Evolutionary conservation across 1,140 invertebrate genomes (phyloP), one percentile per base, ranked within the genome.

Genomic region (Psix sp.): DNA sequence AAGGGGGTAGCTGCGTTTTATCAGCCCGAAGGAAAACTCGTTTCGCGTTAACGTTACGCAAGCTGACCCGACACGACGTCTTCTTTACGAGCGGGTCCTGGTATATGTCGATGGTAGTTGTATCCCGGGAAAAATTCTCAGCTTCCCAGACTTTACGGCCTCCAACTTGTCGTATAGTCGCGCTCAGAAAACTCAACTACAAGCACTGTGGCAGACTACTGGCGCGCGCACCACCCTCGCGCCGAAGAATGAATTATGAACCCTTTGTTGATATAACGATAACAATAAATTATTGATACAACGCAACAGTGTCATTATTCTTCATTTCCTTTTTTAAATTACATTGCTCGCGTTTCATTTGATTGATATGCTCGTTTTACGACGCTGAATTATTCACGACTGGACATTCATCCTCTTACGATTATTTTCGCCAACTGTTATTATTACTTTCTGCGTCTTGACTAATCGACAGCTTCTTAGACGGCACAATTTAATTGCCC

Each of bases 1-100:
- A 35, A 35, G 10, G 33, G 56, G 36, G 66, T 29, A n/a, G 70
- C 66, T 71, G 60, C 68, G 63, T 74, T 76, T 76, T 74, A 76
- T 68, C 74, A 74, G 67, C 57, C 45, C 57, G 63, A 54, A 46
- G 79, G 43, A 76, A 79, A 78, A 67, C 73, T 79, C 74, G 79
- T 76, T 78, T 74, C 62, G 67, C 80, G 79, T 81, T 81, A 78
- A 81, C 77, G 78, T 78, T 78, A 84, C 81, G 78, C 77, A 79
- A 80, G 78, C 16, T 68, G 65, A 77, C 63, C 78, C 72, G 76
- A 71, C 68, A 73, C 74, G 77, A 77, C 78, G 76, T 72, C 75
- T 81, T 77, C 76, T 82, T 84, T 82, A 82, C 79, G 82, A 82
- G 49, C 78, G 45, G 72, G 49, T 72, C 68, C 59, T 67, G 74